Percentiles rank a stretch among this genome's conserved stretches.
Evolutionary conservation across 2,888 invertebrate genomes (phyloP).

Genomic region (Ochropleura plecta): DNA sequence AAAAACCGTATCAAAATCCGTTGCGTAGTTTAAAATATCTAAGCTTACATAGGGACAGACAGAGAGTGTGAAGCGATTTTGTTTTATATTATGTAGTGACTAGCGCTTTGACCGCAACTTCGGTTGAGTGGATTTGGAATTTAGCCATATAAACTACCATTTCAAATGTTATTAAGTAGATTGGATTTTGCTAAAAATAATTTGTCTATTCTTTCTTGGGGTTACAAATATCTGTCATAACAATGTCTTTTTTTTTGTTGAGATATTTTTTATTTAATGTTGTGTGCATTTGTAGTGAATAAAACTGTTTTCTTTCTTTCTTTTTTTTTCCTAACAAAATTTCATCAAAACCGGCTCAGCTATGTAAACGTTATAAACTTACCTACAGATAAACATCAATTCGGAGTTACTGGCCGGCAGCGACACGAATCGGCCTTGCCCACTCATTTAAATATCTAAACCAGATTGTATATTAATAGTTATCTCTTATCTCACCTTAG

Average conservation of each 20-base stretch:
- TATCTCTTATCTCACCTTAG: constrained; percentile 93
- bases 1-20: no score
- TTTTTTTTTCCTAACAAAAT: not conserved
- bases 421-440: constrained; percentile 7
- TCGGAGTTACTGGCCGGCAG: not conserved
- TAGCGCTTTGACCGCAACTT: not conserved
- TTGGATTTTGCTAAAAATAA: no score
- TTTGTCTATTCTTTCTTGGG: not conserved
- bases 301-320: no score
- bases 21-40: no score
- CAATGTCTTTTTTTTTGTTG: no score
- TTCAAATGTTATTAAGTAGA: not conserved
- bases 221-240: not conserved
- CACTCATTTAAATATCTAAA: constrained; percentile 5
- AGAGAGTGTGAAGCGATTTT: no score
- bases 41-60: no score
- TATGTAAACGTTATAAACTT: not conserved
- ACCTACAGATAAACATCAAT: not conserved
- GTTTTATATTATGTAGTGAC: no score
- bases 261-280: no score
- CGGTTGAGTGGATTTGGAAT: not conserved
- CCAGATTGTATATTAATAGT: not conserved
- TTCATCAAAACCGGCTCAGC: not conserved
- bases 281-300: no score
- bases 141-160: not conserved